Evolutionary conservation across 1,140 invertebrate genomes (phyloP).

Genomic region (Marisa cornuarietis): DNA sequence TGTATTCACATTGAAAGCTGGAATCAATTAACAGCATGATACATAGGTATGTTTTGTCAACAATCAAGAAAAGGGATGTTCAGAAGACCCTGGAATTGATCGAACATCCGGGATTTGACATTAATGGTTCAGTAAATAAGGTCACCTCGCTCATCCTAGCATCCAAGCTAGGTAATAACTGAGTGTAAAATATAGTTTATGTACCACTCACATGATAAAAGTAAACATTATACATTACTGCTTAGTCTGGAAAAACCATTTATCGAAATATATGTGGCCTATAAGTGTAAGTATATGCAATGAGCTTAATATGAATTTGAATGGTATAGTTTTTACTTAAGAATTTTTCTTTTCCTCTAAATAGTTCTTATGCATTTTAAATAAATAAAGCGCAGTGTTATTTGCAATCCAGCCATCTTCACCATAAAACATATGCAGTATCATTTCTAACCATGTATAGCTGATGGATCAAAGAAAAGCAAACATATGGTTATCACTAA

Average conservation of each 20-base stretch:
- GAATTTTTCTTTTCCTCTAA: too few relatives aligned
- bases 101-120: constrained; percentile 32
- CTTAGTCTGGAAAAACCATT: too few relatives aligned
- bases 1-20: too few relatives aligned
- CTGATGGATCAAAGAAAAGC: too few relatives aligned
- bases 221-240: not conserved
- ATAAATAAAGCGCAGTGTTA: too few relatives aligned
- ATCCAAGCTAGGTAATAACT: constrained; percentile 27
- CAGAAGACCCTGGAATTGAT: constrained; percentile 28
- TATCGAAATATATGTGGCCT: not conserved
- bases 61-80: constrained; percentile 36
- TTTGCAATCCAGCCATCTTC: too few relatives aligned
- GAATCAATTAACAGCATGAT: constrained; percentile 9
- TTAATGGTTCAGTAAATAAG: constrained; percentile 30
- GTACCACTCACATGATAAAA: not conserved
- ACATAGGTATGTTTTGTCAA: constrained; percentile 24
- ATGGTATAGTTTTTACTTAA: too few relatives aligned
- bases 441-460: too few relatives aligned
- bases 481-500: too few relatives aligned
- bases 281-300: not conserved
- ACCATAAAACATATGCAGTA: too few relatives aligned
- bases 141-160: constrained; percentile 31
- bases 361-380: too few relatives aligned
- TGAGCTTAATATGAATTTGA: too few relatives aligned
- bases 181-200: not conserved